Evolutionary conservation across 2,113 vertebrate species (phyloP), one percentile per base, ranked within the genome.

Genomic region (Pristiophorus japonicus): DNA sequence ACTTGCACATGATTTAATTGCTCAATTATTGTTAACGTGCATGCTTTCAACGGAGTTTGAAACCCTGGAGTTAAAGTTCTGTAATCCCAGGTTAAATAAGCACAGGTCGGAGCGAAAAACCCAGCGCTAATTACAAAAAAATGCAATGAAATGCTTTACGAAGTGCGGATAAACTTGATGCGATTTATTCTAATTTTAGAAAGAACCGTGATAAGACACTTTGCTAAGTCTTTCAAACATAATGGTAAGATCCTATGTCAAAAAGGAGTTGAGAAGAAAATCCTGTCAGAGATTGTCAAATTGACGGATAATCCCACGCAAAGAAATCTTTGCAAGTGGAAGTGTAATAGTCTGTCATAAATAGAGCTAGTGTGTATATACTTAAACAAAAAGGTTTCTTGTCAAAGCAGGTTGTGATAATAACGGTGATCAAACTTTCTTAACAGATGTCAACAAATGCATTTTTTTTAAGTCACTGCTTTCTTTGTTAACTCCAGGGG

Each of bases 401-500:
- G 91, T 93, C 62, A 66, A 93, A 66, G 63, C 62, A 18, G 51
- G n/a, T 67, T 94, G 92, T 67, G 22, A 1, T 14, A 14, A 30
- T 30, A 94, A 20, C 59, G 63, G 93, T 30, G 93, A 73, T 63
- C 59, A 27, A 24, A 42, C 34, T 93, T 92, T 63, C 90, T 59
- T 2, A 93, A 24, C 62, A 66, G 91, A 65, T 93, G 90, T 65
- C 34, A 59, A 66, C 42, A 88, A 24, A 93, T 66, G 62, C 24
- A 90, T 38, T 91, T 42, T 1, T 65, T 55, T 66, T 24, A 55
- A 92, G 88, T 34, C 55, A 42, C 95, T 85, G 96, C 95, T 96
- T 96, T 90, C 95, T 96, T 96, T 96, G 95, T 96, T 96, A 96
- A 95, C 81, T 96, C 96, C 51, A 96, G 96, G 96, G 96, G 38